Evolutionary conservation across 2,888 invertebrate genomes (phyloP).

Genomic region (Napeogenes inachia): DNA sequence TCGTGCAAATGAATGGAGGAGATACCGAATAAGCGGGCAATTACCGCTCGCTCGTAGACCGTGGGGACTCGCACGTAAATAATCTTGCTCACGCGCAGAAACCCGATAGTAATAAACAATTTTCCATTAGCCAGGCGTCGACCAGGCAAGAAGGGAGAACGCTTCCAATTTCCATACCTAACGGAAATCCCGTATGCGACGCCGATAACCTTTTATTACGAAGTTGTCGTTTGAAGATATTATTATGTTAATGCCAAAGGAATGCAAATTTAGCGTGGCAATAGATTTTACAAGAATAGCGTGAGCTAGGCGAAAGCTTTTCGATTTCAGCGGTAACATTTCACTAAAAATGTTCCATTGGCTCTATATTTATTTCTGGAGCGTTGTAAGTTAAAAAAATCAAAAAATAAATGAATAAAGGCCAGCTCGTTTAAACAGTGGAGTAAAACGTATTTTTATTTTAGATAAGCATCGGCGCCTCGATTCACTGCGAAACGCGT

Average conservation of each 20-base stretch:
- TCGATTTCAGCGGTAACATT: conserved; percentile 44
- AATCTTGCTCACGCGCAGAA: conserved; percentile 68
- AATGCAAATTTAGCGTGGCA: conserved; percentile 65
- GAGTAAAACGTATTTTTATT: conserved; percentile 17
- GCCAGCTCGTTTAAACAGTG: conserved; percentile 18
- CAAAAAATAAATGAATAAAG: conserved; percentile 13
- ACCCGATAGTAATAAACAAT: conserved; percentile 66
- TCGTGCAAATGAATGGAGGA: conserved; percentile 70
- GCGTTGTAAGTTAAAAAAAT: neutral
- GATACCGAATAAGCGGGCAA: conserved; percentile 71
- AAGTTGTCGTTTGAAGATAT: conserved; percentile 62
- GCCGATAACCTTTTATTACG: conserved; percentile 57
- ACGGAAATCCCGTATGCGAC: conserved; percentile 50
- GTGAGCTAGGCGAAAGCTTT: conserved; percentile 47
- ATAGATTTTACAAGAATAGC: conserved; percentile 60
- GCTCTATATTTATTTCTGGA: neutral
- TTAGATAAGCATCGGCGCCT: conserved; percentile 43
- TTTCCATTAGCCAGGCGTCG: conserved; percentile 62
- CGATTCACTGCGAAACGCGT: conserved; percentile 46
- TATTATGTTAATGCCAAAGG: conserved; percentile 61
- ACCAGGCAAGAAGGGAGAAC: conserved; percentile 39
- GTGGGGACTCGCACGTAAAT: conserved; percentile 63
- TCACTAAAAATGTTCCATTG: conserved; percentile 40
- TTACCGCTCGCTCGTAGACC: conserved; percentile 59
- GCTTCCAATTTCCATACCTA: conserved; percentile 60